These are phyloP conservation scores for Steatornis caripensis DNA, from an alignment of 2,113 vertebrate species.

Conservation along the genomic window DNA sequence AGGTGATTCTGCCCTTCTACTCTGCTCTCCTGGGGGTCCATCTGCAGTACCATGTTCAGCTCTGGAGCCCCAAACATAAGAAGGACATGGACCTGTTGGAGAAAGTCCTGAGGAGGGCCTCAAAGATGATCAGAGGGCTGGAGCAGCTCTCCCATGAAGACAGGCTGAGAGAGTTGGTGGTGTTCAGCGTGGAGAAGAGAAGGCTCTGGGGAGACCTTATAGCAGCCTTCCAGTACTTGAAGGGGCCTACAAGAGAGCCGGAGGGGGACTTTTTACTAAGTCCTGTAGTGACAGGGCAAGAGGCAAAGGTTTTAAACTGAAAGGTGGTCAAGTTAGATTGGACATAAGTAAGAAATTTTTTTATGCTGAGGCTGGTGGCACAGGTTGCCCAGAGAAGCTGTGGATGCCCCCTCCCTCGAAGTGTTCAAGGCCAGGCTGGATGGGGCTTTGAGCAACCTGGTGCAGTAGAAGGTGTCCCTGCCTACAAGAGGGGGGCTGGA, in stretches of 20 bases:
- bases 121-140: not conserved
- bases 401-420: not conserved
- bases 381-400: not conserved
- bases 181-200: not conserved
- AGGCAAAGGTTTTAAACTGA: no score
- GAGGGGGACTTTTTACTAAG: not conserved
- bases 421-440: not conserved
- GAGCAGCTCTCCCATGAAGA: not conserved
- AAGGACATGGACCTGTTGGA: no score
- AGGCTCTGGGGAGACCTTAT: not conserved
- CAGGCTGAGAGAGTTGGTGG: not conserved
- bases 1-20: no score
- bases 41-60: no score
- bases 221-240: not conserved
- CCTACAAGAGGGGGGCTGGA: not conserved
- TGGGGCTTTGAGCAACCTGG: no score
- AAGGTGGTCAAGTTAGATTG: not conserved
- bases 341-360: not conserved
- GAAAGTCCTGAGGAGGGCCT: not conserved
- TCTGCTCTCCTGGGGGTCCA: no score
- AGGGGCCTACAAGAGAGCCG: no score
- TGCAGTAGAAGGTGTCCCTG: not conserved
- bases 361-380: not conserved
- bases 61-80: no score
- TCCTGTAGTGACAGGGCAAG: not conserved